Conservation (phyloP, 2,888 invertebrate genomes). For the Teinopalpus imperialis region DNA sequence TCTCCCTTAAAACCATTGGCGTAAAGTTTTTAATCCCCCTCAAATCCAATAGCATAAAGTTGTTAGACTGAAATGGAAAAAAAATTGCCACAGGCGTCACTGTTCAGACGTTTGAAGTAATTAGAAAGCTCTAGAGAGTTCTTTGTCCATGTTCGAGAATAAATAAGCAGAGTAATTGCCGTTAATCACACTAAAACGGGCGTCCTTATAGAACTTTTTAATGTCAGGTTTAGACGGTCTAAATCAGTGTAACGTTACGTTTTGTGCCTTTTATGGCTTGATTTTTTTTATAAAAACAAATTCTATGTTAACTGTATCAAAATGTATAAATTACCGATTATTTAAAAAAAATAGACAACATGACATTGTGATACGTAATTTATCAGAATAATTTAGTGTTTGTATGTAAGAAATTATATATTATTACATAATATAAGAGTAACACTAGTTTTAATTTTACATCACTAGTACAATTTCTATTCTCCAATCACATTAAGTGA, state of each 20-base stretch:
- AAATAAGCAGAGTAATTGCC: slow-evolving; percentile 31
- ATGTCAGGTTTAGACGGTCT: slow-evolving; percentile 5
- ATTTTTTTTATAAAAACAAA: neutral
- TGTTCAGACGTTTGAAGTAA: slow-evolving; percentile 46
- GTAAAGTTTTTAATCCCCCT: slow-evolving; percentile 27
- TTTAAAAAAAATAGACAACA: too few relatives aligned
- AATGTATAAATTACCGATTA: too few relatives aligned
- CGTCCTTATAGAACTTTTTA: slow-evolving; percentile 15
- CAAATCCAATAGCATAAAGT: slow-evolving; percentile 26
- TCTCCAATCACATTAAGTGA: too few relatives aligned
- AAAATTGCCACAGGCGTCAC: slow-evolving; percentile 27
- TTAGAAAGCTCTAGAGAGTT: slow-evolving; percentile 60
- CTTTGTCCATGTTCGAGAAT: slow-evolving; percentile 52
- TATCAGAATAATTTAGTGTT: too few relatives aligned
- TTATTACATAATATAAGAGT: too few relatives aligned
- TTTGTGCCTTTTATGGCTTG: neutral
- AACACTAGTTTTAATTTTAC: too few relatives aligned
- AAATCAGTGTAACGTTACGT: neutral
- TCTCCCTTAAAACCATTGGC: slow-evolving; percentile 24
- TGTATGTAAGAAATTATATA: too few relatives aligned
- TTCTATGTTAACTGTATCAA: too few relatives aligned
- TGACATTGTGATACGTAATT: too few relatives aligned
- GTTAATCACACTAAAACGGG: slow-evolving; percentile 26
- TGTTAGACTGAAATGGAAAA: slow-evolving; percentile 26
- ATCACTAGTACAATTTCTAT: too few relatives aligned